phyloP scores from a whole-genome alignment of 2,797 vertebrate genomes.

The Pteronotus mesoamericanus region DNA sequence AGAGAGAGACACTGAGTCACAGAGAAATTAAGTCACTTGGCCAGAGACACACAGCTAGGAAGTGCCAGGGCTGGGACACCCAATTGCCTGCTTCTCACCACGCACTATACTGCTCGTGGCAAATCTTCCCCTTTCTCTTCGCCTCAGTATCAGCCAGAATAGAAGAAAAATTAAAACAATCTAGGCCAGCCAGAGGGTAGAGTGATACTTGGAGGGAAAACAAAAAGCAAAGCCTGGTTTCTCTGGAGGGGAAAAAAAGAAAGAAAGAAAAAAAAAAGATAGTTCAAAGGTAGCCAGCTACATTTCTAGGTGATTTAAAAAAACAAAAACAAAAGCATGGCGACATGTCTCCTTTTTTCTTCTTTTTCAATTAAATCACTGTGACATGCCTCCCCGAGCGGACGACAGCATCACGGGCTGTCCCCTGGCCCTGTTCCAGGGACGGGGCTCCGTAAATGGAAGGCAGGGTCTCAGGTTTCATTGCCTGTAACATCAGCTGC shows the following conservation, averaged over 20 bases:
- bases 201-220: neutral
- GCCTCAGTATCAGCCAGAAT: neutral
- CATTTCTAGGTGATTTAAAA: neutral
- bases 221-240: neutral
- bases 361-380: neutral
- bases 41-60: neutral
- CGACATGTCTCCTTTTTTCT: neutral
- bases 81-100: neutral
- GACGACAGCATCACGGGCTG: neutral
- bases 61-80: neutral
- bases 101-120: neutral
- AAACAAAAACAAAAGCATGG: neutral
- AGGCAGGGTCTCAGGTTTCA: neutral
- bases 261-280: neutral
- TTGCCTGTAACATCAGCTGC: neutral
- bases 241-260: too few relatives aligned
- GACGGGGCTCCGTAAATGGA: neutral
- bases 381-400: neutral
- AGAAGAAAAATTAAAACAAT: conserved; percentile 1
- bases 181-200: neutral
- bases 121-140: neutral
- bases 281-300: neutral
- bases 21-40: neutral
- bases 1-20: neutral
- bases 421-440: neutral